phyloP scores from a whole-genome alignment of 2,113 vertebrate species.

The Ammodytes dubius region DNA sequence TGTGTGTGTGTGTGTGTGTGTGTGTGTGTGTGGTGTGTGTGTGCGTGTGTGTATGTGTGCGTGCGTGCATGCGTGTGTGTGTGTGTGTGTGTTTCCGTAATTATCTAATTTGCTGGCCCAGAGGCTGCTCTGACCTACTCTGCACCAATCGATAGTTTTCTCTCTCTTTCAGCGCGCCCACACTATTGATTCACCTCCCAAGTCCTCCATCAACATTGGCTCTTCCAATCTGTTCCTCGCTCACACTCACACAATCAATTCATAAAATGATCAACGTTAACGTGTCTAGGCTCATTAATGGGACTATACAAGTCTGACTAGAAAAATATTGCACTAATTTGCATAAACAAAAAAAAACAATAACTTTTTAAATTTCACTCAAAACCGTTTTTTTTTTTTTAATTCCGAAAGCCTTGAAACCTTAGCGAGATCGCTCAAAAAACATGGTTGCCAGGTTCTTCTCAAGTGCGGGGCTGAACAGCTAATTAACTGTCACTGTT shows the following conservation, averaged over 20 bases:
- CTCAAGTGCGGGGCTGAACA: too few relatives aligned
- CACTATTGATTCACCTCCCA: constrained; percentile 32
- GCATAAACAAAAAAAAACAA: too few relatives aligned
- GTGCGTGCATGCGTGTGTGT: not conserved
- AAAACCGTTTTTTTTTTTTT: too few relatives aligned
- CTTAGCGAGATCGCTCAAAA: too few relatives aligned
- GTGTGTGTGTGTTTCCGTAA: not conserved
- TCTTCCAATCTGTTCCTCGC: not conserved
- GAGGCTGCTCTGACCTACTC: constrained; percentile 37
- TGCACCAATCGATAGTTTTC: constrained; percentile 40
- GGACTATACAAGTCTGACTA: too few relatives aligned
- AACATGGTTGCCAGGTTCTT: too few relatives aligned
- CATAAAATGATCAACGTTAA: not conserved
- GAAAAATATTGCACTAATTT: too few relatives aligned
- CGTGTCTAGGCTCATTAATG: too few relatives aligned
- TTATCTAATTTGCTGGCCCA: constrained; percentile 27
- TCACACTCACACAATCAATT: not conserved
- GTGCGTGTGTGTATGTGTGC: not conserved
- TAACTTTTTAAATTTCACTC: too few relatives aligned
- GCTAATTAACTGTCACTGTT: too few relatives aligned
- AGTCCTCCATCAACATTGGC: constrained; percentile 17
- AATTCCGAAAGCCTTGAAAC: too few relatives aligned
- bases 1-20: not conserved
- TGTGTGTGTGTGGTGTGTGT: not conserved
- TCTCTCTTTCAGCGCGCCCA: constrained; percentile 12